phyloP scores from a whole-genome alignment of 2,888 invertebrate genomes.

The Parnassius orleans region DNA sequence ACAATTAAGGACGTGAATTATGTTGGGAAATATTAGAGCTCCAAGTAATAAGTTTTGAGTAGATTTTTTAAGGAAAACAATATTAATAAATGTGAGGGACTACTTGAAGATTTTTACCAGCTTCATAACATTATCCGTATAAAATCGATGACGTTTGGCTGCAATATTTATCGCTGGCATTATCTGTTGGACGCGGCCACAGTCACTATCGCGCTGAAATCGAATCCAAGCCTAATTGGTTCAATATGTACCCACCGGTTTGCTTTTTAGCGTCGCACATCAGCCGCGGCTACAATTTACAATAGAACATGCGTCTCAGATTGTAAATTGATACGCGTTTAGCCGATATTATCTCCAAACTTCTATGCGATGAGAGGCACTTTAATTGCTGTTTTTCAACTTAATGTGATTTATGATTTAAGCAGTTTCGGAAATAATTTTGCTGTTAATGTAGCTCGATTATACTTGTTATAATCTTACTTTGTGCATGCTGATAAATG shows the following conservation, averaged over 20 bases:
- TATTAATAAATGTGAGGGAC: too few relatives aligned
- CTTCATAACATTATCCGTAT: not conserved
- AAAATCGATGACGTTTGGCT: constrained; percentile 1
- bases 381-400: not conserved
- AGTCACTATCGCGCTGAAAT: constrained; percentile 56
- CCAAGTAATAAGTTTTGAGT: too few relatives aligned
- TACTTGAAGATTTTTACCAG: too few relatives aligned
- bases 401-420: too few relatives aligned
- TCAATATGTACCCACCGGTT: constrained; percentile 34
- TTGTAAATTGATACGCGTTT: not conserved
- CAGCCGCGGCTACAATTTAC: constrained; percentile 2
- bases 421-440: too few relatives aligned
- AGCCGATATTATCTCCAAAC: not conserved
- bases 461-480: too few relatives aligned
- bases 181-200: constrained; percentile 53
- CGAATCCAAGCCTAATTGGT: constrained; percentile 50
- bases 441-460: too few relatives aligned
- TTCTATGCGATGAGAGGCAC: not conserved
- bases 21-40: too few relatives aligned
- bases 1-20: too few relatives aligned
- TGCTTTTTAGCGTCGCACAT: constrained; percentile 10
- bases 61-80: too few relatives aligned
- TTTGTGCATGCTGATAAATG: too few relatives aligned
- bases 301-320: constrained; percentile 1
- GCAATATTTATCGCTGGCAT: constrained; percentile 29